Evolutionary conservation across 2,888 invertebrate genomes (phyloP), one percentile per base, ranked within the genome.

Genomic region (Epistrophe eligans): DNA sequence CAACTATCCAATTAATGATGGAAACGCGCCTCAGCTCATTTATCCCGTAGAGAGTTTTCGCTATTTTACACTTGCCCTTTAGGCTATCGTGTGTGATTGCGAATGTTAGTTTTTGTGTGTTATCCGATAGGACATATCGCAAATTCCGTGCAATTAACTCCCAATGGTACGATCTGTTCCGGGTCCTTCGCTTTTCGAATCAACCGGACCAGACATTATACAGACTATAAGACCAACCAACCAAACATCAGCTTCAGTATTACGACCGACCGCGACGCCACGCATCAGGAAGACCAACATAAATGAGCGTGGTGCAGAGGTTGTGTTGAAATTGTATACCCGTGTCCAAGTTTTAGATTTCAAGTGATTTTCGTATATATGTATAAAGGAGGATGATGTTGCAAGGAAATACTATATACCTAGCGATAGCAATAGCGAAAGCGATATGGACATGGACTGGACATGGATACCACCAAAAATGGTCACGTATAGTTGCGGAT

Each of bases 101-200:
- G 35, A 55, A 55, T 55, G 55, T 55, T 8, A 3, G 55, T 28
- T 28, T 15, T 13, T 50, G 52, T 67, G 38, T 64, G 70, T 48
- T 58, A 82, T 74, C 45, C 82, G 85, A 87, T 87, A 71, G 79
- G 83, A 79, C 72, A 55, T 83, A 79, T 79, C 87, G 55, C 76
- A 74, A 72, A 79, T 83, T 87, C 83, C 83, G 60, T 58, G 71
- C 87, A 83, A 87, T 87, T 83, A 87, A 87, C 83, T 83, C 83
- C 60, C 74, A 72, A 60, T 43, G 83, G 70, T 57, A 50, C 50
- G 35, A 19, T 50, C 55, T 60, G 67, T 73, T 66, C 45, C 40
- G 74, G 72, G 73, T 43, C 38, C 13, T 62, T 74, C 67, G 80
- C 48, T 81, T 55, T 35, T 48, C 35, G 15, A 43, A 43, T 9